Evolutionary conservation across 1,140 invertebrate genomes (phyloP).

Genomic region (Caerostris extrusa): DNA sequence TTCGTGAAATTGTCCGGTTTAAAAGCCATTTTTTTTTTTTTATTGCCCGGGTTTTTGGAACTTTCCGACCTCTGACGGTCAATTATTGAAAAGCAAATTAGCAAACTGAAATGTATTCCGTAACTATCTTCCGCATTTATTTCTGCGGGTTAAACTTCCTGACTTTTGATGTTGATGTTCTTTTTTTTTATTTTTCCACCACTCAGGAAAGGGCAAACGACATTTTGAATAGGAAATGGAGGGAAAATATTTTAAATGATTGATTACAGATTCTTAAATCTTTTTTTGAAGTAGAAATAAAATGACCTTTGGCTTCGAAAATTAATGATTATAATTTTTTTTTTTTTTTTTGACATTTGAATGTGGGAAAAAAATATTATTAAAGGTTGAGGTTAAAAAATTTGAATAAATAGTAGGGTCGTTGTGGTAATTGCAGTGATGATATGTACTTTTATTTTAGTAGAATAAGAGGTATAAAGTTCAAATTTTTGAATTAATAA

Average conservation of each 20-base stretch:
- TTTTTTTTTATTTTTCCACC: background rate
- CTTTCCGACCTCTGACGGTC: constrained; percentile 37
- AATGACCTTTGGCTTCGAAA: background rate
- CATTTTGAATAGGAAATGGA: background rate
- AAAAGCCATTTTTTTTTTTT: background rate
- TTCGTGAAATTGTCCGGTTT: constrained; percentile 53
- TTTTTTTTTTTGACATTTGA: background rate
- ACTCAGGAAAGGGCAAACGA: background rate
- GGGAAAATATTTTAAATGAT: background rate
- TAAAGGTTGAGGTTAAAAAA: too few relatives aligned
- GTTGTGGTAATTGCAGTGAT: too few relatives aligned
- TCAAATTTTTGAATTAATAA: too few relatives aligned
- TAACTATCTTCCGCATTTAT: constrained; percentile 28
- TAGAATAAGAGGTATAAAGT: too few relatives aligned
- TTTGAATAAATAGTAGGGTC: too few relatives aligned
- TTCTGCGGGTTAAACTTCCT: constrained; percentile 24
- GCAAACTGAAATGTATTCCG: background rate
- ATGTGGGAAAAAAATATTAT: too few relatives aligned
- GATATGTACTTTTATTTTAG: too few relatives aligned
- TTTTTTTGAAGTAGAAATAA: background rate
- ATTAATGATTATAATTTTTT: background rate
- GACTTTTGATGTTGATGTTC: background rate
- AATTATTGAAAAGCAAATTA: constrained; percentile 46
- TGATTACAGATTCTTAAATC: background rate
- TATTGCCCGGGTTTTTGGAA: background rate